These are phyloP conservation scores for Sialis fuliginosa DNA, from an alignment of 2,888 invertebrate genomes.

Conservation along the genomic window DNA sequence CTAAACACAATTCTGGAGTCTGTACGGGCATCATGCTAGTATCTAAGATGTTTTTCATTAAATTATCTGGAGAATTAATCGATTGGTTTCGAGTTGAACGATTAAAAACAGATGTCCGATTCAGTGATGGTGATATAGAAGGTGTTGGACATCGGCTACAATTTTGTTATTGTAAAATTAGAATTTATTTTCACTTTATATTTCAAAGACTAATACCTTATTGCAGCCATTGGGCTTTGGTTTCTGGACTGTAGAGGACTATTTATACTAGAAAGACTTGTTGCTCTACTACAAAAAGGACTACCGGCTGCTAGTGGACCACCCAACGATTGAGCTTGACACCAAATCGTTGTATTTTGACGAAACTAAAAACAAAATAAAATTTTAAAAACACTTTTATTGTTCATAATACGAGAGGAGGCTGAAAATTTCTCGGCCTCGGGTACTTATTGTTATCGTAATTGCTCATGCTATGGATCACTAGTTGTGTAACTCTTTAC, in stretches of 20 bases:
- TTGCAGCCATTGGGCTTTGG: constrained; percentile 31
- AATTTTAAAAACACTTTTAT: not conserved
- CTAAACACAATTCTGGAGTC: constrained; percentile 73
- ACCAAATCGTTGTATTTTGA: constrained; percentile 4
- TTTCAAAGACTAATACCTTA: constrained; percentile 19
- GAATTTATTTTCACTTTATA: not conserved
- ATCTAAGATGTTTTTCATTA: no score
- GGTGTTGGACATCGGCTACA: constrained; percentile 32
- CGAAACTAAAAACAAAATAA: not conserved
- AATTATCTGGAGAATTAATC: constrained; percentile 24
- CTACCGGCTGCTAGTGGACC: constrained; percentile 14
- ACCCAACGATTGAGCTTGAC: constrained; percentile 1
- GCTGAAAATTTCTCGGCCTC: no score
- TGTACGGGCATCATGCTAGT: no score
- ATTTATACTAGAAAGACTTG: constrained; percentile 10
- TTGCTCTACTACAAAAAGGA: constrained; percentile 17
- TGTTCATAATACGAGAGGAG: no score
- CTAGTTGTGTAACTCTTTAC: no score
- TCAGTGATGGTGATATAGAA: constrained; percentile 16
- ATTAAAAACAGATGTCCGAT: constrained; percentile 17
- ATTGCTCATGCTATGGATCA: no score
- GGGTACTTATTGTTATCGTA: no score
- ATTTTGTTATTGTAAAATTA: constrained; percentile 5
- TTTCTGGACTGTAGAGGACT: constrained; percentile 25
- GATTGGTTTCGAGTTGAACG: constrained; percentile 34